Conservation (phyloP, 2,888 invertebrate species). For the Argyra leucocephala region DNA sequence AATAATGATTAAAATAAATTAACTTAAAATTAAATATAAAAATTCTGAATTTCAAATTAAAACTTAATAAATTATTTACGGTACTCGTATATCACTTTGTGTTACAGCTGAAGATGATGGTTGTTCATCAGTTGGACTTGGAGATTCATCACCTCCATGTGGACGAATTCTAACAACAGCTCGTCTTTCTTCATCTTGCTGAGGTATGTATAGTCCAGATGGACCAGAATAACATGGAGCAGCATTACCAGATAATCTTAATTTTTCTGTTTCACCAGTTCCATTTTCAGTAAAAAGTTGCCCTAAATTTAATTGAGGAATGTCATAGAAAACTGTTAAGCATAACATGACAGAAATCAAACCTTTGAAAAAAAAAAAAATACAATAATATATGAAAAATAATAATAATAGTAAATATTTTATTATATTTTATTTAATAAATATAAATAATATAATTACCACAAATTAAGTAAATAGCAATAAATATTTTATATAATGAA, state of each 20-base stretch:
- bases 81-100: conserved; percentile 47
- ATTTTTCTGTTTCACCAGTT: conserved; percentile 55
- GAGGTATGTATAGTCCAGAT: conserved; percentile 42
- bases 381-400: conserved; percentile 21
- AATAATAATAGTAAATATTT: background rate
- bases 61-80: conserved; percentile 39
- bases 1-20: no score
- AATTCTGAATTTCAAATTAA: background rate
- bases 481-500: conserved; percentile 71
- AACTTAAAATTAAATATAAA: no score
- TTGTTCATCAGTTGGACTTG: conserved; percentile 61
- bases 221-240: conserved; percentile 40
- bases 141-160: conserved; percentile 52
- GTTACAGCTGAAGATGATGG: conserved; percentile 47
- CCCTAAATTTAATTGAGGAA: conserved; percentile 77
- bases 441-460: conserved; percentile 26
- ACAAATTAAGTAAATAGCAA: conserved; percentile 54
- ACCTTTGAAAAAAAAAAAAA: conserved; percentile 45
- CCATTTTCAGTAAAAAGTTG: conserved; percentile 62
- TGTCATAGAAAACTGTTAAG: conserved; percentile 76
- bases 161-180: conserved; percentile 58
- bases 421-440: conserved; percentile 9
- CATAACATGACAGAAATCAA: conserved; percentile 76
- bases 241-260: conserved; percentile 50
- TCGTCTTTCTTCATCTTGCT: conserved; percentile 48